These are phyloP conservation scores for Scyliorhinus canicula DNA, from an alignment of 2,797 vertebrate genomes.

Conservation along the genomic window DNA sequence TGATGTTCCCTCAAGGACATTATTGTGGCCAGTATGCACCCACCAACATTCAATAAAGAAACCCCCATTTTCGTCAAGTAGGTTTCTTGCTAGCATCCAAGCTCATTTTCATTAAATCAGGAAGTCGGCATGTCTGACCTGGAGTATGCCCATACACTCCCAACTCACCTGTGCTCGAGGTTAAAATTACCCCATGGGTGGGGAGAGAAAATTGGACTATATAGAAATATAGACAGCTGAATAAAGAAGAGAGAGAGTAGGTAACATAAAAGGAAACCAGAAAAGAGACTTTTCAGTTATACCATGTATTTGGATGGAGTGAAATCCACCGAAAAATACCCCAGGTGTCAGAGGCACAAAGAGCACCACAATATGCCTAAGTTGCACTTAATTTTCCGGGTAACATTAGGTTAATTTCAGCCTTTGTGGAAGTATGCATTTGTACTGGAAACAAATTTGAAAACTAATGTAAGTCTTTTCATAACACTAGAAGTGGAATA, in stretches of 20 bases:
- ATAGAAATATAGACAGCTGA: neutral
- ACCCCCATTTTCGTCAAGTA: neutral
- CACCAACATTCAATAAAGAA: neutral
- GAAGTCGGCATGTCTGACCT: neutral
- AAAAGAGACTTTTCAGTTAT: neutral
- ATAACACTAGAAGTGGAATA: neutral
- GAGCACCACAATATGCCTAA: neutral
- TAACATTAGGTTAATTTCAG: neutral
- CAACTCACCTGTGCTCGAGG: neutral
- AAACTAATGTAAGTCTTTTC: neutral
- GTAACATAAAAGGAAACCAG: neutral
- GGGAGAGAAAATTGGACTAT: neutral
- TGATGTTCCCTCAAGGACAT: neutral
- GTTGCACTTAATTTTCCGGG: neutral
- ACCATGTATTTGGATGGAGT: neutral
- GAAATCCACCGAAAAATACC: neutral
- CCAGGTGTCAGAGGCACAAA: neutral
- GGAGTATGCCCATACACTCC: neutral
- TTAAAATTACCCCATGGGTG: neutral
- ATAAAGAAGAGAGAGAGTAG: neutral
- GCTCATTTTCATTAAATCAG: neutral
- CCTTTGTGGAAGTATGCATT: neutral
- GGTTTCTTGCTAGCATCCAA: neutral
- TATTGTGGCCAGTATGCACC: neutral
- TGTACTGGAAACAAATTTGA: neutral